Evolutionary conservation across 2,113 vertebrate species (phyloP).

Genomic region (Hypanus sabinus): DNA sequence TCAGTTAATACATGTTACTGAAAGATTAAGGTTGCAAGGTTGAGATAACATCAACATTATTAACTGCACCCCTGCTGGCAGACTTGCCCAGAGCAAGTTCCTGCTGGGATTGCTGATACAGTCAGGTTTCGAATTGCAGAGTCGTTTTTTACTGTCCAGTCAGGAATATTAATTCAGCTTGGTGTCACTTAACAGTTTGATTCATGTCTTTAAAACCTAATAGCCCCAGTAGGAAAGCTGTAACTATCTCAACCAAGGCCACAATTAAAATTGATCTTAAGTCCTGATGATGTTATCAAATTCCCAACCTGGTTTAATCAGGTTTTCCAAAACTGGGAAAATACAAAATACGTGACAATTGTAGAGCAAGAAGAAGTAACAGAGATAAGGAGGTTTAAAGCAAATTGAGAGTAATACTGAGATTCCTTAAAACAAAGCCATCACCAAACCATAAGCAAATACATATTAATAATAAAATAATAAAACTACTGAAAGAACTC

Average conservation of each 20-base stretch:
- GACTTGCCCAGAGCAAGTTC: background rate
- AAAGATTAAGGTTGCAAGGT: background rate
- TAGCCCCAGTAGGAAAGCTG: background rate
- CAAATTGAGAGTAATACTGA: no score
- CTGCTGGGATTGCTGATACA: background rate
- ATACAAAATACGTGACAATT: no score
- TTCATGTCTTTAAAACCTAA: background rate
- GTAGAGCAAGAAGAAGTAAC: no score
- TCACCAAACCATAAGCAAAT: no score
- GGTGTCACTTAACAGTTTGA: background rate
- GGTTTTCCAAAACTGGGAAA: no score
- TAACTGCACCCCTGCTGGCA: background rate
- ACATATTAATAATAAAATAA: no score
- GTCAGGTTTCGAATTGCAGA: background rate
- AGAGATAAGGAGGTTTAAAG: no score
- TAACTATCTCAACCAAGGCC: background rate
- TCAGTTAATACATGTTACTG: background rate
- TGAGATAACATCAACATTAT: background rate
- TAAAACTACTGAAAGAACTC: no score
- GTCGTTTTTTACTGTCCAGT: background rate
- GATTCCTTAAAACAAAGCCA: no score
- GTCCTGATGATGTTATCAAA: background rate
- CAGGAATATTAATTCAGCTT: background rate
- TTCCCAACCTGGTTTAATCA: no score
- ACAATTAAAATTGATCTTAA: background rate